Evolutionary conservation across 2,888 invertebrate genomes (phyloP), one percentile per base, ranked within the genome.

Genomic region (Matsumyia berberina): DNA sequence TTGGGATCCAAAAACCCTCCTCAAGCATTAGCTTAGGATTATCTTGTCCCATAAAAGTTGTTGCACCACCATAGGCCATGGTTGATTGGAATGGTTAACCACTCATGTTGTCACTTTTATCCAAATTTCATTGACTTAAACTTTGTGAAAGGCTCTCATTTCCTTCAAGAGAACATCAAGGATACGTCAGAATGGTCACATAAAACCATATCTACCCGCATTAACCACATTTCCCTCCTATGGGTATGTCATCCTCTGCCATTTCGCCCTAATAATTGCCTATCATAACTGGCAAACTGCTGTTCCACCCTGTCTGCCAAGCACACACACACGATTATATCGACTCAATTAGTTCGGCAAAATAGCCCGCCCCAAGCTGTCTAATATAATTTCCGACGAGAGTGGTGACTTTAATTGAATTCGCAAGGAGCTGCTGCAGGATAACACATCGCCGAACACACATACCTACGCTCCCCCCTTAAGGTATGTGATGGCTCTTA

Each of bases 401-500:
- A 76, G 67, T 76, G 67, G 39, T 76, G 67, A 58, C 67, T 76
- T 67, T 67, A 76, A 76, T 76, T 76, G 76, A 76, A 76, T 76
- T 76, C 67, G 58, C 51, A 76, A 67, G 76, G 58, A 76, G 39
- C 51, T 58, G 53, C 55, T 33, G 19, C 64, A 46, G 64, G 55
- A 46, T 29, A 55, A 64, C 66, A 74, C 37, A 46, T 31, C 12
- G 9, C 33, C 35, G 5, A 9, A 53, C 53, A 62, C n/a, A 42
- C 24, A 24, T 4, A 24, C 31, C 17, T 1, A 11, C 31, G 7
- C 7, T 0, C 8, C 35, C 19, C 35, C 35, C 17, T 15, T 37
- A 46, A 55, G 73, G 62, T 42, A 64, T 39, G 39, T 33, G 70
- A 73, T 62, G 70, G n/a, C 24, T 53, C 35, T 57, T 66, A 58